phyloP scores from a whole-genome alignment of 2,113 vertebrate genomes.

The Thunnus thynnus region DNA sequence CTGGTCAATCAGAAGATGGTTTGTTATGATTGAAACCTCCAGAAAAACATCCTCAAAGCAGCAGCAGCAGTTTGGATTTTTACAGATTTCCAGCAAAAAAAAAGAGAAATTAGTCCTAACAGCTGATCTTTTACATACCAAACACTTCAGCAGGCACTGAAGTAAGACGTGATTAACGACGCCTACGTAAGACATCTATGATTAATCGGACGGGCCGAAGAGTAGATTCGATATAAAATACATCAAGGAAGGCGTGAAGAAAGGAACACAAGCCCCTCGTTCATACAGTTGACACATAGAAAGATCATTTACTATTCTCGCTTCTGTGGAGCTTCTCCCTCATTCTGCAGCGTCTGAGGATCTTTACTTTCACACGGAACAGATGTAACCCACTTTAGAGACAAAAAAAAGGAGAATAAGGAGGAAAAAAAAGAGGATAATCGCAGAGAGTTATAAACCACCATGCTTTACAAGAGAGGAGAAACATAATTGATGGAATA shows the following conservation, averaged over 20 bases:
- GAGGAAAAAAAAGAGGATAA: constrained; percentile 7
- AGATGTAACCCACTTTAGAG: constrained; percentile 47
- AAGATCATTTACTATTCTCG: constrained; percentile 24
- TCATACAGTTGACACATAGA: constrained; percentile 1
- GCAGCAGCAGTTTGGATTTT: background rate
- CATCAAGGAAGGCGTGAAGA: background rate
- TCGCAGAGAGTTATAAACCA: constrained; percentile 47
- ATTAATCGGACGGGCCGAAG: background rate
- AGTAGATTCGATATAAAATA: background rate
- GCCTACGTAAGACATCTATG: background rate
- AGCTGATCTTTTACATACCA: background rate
- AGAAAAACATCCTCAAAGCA: background rate
- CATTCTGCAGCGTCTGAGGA: constrained; percentile 28
- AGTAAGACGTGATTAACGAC: constrained; percentile 7
- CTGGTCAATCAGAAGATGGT: background rate
- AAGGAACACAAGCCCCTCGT: background rate
- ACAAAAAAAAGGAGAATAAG: constrained; percentile 20
- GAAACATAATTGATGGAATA: constrained; percentile 61
- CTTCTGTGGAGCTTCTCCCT: background rate
- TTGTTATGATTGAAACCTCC: too few relatives aligned
- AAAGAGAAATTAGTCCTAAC: background rate
- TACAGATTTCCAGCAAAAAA: background rate
- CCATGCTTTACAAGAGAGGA: constrained; percentile 40
- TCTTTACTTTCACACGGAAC: constrained; percentile 15
- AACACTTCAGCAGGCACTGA: background rate